Evolutionary conservation across 2,797 vertebrate genomes (phyloP).

Genomic region (Clarias fuscus): DNA sequence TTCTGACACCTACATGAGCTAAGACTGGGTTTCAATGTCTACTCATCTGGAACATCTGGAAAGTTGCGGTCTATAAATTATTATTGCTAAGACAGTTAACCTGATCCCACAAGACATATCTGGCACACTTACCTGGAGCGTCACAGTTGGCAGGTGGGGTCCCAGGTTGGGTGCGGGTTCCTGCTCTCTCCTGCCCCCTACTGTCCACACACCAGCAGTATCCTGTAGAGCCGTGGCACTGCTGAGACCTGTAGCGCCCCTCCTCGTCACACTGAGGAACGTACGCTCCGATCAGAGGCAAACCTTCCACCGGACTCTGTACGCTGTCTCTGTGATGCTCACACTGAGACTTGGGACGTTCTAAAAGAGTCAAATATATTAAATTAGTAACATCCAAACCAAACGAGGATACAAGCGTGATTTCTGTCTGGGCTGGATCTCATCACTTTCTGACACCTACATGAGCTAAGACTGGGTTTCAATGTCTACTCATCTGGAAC

Average conservation of each 20-base stretch:
- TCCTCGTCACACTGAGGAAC: slow-evolving; percentile 75
- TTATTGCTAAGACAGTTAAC: neutral
- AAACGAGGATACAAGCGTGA: too few relatives aligned
- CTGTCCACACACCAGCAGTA: slow-evolving; percentile 87
- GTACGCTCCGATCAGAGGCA: slow-evolving; percentile 57
- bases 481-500: too few relatives aligned
- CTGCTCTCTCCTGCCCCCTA: slow-evolving; percentile 73
- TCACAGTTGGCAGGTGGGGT: slow-evolving; percentile 67
- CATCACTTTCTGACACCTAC: too few relatives aligned
- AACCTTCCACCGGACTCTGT: slow-evolving; percentile 51
- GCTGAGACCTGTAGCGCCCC: slow-evolving; percentile 75
- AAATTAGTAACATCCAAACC: too few relatives aligned
- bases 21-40: neutral
- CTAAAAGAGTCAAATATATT: too few relatives aligned
- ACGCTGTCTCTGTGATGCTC: slow-evolving; percentile 73
- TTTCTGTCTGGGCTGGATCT: too few relatives aligned
- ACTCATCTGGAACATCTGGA: neutral
- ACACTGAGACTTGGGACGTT: slow-evolving; percentile 67
- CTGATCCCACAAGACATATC: neutral
- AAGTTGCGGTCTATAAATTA: neutral
- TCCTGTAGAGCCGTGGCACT: slow-evolving; percentile 81
- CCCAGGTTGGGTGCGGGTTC: slow-evolving; percentile 76
- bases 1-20: neutral
- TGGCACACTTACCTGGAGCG: slow-evolving; percentile 67
- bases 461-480: too few relatives aligned